These are phyloP conservation scores for Phorcus lineatus DNA, from an alignment of 2,888 invertebrate genomes.

Conservation along the genomic window DNA sequence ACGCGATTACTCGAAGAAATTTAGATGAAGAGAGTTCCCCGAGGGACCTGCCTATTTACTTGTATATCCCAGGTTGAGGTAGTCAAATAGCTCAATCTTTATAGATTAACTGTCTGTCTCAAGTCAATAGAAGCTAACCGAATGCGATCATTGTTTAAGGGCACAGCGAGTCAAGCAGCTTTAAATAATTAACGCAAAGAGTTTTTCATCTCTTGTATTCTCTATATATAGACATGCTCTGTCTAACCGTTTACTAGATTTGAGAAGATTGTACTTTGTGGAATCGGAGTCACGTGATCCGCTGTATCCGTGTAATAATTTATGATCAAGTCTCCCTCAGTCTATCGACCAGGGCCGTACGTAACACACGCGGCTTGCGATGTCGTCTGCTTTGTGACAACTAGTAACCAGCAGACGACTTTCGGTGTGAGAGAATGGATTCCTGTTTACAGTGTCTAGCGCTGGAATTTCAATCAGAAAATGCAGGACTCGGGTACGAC, in stretches of 20 bases:
- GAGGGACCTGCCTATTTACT: too few relatives aligned
- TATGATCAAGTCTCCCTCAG: conserved; percentile 13
- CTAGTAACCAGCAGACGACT: not conserved
- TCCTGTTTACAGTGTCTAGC: conserved; percentile 18
- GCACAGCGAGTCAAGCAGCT: too few relatives aligned
- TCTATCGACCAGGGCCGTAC: conserved; percentile 3
- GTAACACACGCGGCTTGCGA: not conserved
- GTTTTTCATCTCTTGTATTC: too few relatives aligned
- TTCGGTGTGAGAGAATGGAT: not conserved
- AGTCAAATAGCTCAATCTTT: too few relatives aligned
- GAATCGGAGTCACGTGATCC: not conserved
- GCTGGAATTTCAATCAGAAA: conserved; percentile 59
- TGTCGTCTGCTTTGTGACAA: conserved; percentile 15
- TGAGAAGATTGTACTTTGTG: not conserved
- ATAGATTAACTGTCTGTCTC: too few relatives aligned
- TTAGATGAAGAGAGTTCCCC: too few relatives aligned
- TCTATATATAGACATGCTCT: not conserved
- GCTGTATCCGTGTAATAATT: conserved; percentile 6
- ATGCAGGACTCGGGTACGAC: conserved; percentile 54
- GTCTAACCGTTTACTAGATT: not conserved
- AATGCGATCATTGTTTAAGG: too few relatives aligned
- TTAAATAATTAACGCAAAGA: too few relatives aligned
- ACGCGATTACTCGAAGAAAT: too few relatives aligned
- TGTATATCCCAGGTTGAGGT: not conserved
- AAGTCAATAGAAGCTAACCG: too few relatives aligned